Evolutionary conservation across 2,888 invertebrate genomes (phyloP), one percentile per base, ranked within the genome.

Genomic region (Cactoblastis cactorum): DNA sequence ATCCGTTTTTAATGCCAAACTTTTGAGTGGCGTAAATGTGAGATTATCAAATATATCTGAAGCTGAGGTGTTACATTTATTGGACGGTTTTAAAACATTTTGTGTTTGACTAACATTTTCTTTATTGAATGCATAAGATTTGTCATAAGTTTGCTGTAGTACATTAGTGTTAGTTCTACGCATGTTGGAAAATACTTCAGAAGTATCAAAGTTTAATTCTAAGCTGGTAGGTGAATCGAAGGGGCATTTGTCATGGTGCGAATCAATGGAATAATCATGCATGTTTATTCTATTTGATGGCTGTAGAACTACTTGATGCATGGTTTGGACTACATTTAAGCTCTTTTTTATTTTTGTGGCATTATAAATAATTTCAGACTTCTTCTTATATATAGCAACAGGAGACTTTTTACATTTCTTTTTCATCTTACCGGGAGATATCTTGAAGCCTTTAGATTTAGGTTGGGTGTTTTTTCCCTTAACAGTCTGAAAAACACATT

Each of bases 371-470:
- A 70, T 58, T 62, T 83, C 78, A 48, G 77, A 57, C 64, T 82
- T 83, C 58, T 80, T 86, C 63, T 85, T 87, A 56, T 74, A 75
- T 18, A 86, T 64, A 19, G 77, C 54, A 4, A 80, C 77, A 32
- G 89, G 89, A 3, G 88, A 88, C 55, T 71, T 84, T 56, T 84
- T 87, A 3, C 58, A 50, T 53, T 80, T 87, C 62, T 80, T 88
- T 60, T 81, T 80, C 38, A 77, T 73, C 66, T 86, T 88, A 57
- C 85, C 84, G 54, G 86, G 89, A 5, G 89, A 86, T 56, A 67
- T 70, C 59, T 85, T 89, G 45, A 72, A 75, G 37, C 65, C 59
- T 62, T 83, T 87, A 5, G 63, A 46, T 58, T 74, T 87, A 4
- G 63, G 48, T 58, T 74, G 76, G 33, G 53, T 67, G 8, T 55